A percentile compares a stretch with the other conserved stretches of the same genome.
Conservation (phyloP, 2,113 vertebrate species). For the Hemicordylus capensis region DNA sequence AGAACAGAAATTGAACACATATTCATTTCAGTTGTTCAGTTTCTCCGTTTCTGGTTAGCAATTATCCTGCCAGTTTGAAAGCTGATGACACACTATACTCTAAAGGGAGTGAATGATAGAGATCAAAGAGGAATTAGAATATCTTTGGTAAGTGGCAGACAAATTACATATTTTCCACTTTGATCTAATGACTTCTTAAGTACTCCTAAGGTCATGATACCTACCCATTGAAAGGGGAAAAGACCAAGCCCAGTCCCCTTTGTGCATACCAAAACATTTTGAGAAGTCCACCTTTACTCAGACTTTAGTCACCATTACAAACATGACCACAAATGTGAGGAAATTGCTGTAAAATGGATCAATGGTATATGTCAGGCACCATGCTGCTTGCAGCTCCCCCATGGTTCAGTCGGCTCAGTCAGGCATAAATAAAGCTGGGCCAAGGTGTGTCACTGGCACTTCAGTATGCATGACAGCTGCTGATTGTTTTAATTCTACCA, state of each 20-base stretch:
- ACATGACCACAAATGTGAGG: too few species aligned
- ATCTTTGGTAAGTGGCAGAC: slow-evolving; percentile 23
- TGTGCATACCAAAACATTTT: neutral
- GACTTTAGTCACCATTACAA: neutral
- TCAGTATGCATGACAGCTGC: too few species aligned
- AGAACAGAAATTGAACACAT: slow-evolving; percentile 23
- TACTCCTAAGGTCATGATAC: slow-evolving; percentile 11
- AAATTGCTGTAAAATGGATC: too few species aligned
- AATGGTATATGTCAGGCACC: too few species aligned
- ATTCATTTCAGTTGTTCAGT: slow-evolving; percentile 32
- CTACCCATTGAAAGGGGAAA: neutral
- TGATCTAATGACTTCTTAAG: slow-evolving; percentile 15
- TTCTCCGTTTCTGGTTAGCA: slow-evolving; percentile 3
- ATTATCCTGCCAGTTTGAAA: slow-evolving; percentile 37
- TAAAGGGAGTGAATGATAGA: slow-evolving; percentile 18
- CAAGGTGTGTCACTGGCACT: too few species aligned
- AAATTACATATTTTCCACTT: slow-evolving; percentile 36
- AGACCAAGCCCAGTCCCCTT: neutral
- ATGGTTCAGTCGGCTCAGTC: too few species aligned
- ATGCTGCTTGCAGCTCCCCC: too few species aligned
- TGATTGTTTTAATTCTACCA: too few species aligned
- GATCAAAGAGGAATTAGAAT: slow-evolving; percentile 34
- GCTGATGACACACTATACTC: slow-evolving; percentile 8
- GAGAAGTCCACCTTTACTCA: neutral
- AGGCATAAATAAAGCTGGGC: too few species aligned